A percentile compares a stretch with the other conserved stretches of the same genome.
These are phyloP conservation scores for Tetranychus truncatus DNA, from an alignment of 2,888 invertebrate genomes.

Conservation along the genomic window DNA sequence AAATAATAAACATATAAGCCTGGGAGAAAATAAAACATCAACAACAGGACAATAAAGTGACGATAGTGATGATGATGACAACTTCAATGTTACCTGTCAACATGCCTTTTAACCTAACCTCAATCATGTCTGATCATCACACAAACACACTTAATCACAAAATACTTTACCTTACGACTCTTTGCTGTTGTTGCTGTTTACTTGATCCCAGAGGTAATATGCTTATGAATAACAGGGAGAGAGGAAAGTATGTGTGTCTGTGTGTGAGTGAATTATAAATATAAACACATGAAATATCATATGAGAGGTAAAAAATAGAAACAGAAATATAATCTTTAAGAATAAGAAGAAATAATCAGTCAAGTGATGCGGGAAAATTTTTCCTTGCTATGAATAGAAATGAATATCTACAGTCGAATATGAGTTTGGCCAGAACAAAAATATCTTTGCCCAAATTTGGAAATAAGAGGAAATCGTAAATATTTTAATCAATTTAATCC, in stretches of 20 bases:
- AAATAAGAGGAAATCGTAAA: too few relatives aligned
- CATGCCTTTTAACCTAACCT: neutral
- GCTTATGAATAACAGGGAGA: neutral
- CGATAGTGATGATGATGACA: neutral
- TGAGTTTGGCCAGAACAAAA: too few relatives aligned
- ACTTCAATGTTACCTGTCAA: neutral
- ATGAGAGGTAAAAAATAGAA: neutral
- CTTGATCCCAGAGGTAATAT: neutral
- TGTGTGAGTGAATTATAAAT: neutral
- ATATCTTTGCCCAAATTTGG: too few relatives aligned
- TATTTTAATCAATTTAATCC: too few relatives aligned
- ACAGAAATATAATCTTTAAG: neutral
- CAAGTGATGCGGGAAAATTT: neutral
- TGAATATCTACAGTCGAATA: neutral
- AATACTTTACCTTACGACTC: neutral
- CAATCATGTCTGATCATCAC: neutral
- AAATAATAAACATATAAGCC: neutral
- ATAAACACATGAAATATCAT: neutral
- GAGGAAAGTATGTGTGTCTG: neutral
- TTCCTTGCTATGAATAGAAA: neutral
- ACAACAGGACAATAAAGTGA: neutral
- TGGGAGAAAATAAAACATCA: neutral
- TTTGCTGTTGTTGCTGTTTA: neutral
- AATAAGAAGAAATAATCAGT: neutral
- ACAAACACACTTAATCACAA: neutral